These are phyloP conservation scores for Hyles vespertilio DNA, from an alignment of 1,140 invertebrate genomes.

Conservation along the genomic window DNA sequence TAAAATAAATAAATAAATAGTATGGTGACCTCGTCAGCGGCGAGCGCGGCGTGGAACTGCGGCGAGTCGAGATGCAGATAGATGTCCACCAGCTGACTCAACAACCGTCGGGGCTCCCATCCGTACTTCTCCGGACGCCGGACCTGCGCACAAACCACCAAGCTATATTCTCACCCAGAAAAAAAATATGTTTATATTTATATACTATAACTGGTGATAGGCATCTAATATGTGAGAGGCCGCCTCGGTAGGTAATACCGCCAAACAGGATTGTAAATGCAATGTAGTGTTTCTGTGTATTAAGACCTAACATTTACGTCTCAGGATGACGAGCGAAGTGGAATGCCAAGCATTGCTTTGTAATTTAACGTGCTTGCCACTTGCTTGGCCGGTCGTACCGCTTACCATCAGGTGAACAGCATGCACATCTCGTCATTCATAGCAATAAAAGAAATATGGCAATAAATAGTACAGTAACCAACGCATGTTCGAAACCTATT, in stretches of 20 bases:
- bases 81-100: slow-evolving; percentile 96
- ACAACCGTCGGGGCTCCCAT: slow-evolving; percentile 94
- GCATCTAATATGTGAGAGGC: background rate
- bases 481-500: too few relatives aligned
- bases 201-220: background rate
- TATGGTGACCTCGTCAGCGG: slow-evolving; percentile 87
- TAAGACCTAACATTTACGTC: too few relatives aligned
- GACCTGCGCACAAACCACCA: slow-evolving; percentile 70
- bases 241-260: background rate
- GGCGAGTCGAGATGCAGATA: slow-evolving; percentile 97
- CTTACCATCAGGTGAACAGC: too few relatives aligned
- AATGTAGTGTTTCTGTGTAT: too few relatives aligned
- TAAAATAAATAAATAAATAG: background rate
- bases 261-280: too few relatives aligned
- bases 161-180: background rate
- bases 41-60: slow-evolving; percentile 91
- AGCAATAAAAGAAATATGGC: too few relatives aligned
- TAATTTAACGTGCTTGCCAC: too few relatives aligned
- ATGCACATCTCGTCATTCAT: too few relatives aligned
- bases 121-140: slow-evolving; percentile 95
- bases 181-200: background rate
- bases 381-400: too few relatives aligned
- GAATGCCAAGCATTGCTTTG: too few relatives aligned
- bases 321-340: too few relatives aligned
- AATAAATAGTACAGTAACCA: too few relatives aligned